Base-by-base conservation (phyloP, 2,797 vertebrate genomes). In the Dermochelys coriacea region DNA sequence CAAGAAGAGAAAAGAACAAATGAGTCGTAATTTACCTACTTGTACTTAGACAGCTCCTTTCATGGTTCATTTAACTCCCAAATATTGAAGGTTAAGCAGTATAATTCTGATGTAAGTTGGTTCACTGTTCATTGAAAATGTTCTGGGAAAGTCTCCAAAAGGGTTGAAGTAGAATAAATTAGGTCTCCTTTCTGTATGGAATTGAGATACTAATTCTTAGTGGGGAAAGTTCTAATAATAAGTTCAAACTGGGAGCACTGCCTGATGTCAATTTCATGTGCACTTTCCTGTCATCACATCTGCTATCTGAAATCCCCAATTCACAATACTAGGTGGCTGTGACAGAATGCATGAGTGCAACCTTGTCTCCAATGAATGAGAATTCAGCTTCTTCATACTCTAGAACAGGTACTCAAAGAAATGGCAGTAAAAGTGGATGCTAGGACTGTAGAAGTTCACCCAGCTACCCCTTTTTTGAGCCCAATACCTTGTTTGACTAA, bases 211-310 rank as follows among this genome's bases (percentile, higher is more conserved):
- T 12, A n/a, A 14, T 85, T 85, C 41, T 50, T 61, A 1, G 34
- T 41, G 31, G 37, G 11, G 80, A 86, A 84, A 61, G 47, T 54
- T 19, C 74, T 79, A 92, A 51, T 31, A 1, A 8, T 57, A 71
- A 0, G 0, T 64, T 86, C 18, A 57, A 3, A 71, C 45, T 49
- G 71, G 0, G 4, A 7, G 27, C 37, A 27, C 4, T 47, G 25
- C 41, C 45, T 75, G 8, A 2, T 84, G 89, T 88, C 9, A 0
- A 27, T 74, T 91, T 83, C 4, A 3, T 81, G 31, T 68, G 2
- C 21, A 11, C 25, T 75, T 75, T 54, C 29, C 80, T 45, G 27
- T 64, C 23, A 87, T 47, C 1, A 91, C 49, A 52, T 88, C 41
- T 47, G 71, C 25, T 27, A 47, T 49, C 88, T 49, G 0, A 91